Conservation (phyloP, 2,888 invertebrate genomes). For the Caenorhabditis macrosperma region DNA sequence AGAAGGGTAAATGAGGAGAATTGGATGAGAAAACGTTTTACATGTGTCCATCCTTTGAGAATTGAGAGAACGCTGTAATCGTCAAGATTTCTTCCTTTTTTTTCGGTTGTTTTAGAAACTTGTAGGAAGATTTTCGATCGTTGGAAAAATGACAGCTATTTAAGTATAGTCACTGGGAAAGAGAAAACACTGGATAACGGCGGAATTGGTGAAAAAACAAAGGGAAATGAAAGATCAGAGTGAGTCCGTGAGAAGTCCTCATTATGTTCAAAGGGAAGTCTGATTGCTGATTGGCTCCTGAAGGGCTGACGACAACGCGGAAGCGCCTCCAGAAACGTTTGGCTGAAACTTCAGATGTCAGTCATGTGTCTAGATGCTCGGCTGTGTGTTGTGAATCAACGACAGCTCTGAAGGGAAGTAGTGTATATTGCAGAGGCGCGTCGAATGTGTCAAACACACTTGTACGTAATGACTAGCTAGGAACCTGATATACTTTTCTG, state of each 20-base stretch:
- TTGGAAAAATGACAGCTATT: too few relatives aligned
- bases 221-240: not conserved
- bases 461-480: conserved; percentile 35
- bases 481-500: conserved; percentile 45
- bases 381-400: conserved; percentile 43
- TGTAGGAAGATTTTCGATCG: too few relatives aligned
- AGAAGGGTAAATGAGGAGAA: not conserved
- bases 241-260: conserved; percentile 19
- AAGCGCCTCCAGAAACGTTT: conserved; percentile 8
- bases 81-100: too few relatives aligned
- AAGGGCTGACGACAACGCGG: conserved; percentile 35
- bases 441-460: conserved; percentile 56
- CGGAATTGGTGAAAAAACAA: not conserved
- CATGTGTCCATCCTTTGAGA: too few relatives aligned
- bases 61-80: too few relatives aligned
- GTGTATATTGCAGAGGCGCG: conserved; percentile 47
- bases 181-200: too few relatives aligned
- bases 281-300: conserved; percentile 45
- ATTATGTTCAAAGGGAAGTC: conserved; percentile 25
- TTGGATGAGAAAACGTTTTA: not conserved
- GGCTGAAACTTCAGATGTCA: conserved; percentile 52
- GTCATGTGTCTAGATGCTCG: conserved; percentile 39
- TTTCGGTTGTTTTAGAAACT: too few relatives aligned
- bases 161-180: too few relatives aligned
- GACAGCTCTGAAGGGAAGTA: conserved; percentile 52